Evolutionary conservation across 2,888 invertebrate genomes (phyloP).

Genomic region (Pheosia gnoma): DNA sequence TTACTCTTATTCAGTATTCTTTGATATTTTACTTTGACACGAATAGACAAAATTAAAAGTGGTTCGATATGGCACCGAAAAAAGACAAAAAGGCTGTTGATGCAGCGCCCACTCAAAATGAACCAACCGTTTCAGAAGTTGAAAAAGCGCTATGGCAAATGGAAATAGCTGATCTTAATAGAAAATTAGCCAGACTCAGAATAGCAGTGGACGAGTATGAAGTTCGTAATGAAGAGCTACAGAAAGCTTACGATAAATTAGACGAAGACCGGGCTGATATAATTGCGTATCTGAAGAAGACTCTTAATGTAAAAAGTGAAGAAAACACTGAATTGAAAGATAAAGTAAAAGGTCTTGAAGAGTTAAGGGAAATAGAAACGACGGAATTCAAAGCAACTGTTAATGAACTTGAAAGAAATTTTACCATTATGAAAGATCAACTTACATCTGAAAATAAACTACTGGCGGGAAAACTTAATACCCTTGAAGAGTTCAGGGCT

Average conservation of each 20-base stretch:
- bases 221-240: constrained; percentile 86
- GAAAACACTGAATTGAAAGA: constrained; percentile 87
- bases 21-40: no score
- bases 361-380: constrained; percentile 87
- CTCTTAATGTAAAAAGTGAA: constrained; percentile 87
- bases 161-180: constrained; percentile 91
- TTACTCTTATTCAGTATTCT: no score
- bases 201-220: constrained; percentile 87
- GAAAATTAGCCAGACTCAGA: constrained; percentile 89
- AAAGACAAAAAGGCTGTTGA: constrained; percentile 67
- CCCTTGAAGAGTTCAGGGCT: constrained; percentile 95
- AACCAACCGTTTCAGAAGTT: constrained; percentile 81
- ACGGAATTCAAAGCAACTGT: constrained; percentile 86
- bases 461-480: constrained; percentile 92
- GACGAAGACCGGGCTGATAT: constrained; percentile 94
- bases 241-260: constrained; percentile 85
- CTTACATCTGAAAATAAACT: constrained; percentile 94
- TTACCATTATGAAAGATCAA: constrained; percentile 91
- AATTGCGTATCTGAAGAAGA: constrained; percentile 91
- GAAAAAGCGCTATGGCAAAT: constrained; percentile 92
- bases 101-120: constrained; percentile 44
- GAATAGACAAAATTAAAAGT: no score
- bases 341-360: constrained; percentile 89
- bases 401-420: constrained; percentile 88
- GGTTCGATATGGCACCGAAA: constrained; percentile 64